phyloP scores from a whole-genome alignment of 2,888 invertebrate genomes.

The Liopterus haemorrhoidalis region DNA sequence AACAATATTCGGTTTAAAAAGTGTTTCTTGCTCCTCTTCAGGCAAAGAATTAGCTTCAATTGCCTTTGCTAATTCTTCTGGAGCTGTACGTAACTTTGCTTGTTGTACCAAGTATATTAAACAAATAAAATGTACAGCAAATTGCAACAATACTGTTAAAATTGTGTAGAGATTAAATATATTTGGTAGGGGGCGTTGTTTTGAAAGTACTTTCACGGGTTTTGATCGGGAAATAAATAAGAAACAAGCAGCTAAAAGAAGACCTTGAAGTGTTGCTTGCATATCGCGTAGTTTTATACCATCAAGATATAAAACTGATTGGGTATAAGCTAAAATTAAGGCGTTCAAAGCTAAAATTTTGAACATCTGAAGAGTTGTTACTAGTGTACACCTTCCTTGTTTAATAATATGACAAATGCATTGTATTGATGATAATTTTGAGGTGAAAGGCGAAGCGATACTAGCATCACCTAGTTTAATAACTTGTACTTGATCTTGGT shows the following conservation, averaged over 20 bases:
- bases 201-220: constrained; percentile 86
- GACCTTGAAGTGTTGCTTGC: constrained; percentile 95
- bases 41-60: constrained; percentile 25
- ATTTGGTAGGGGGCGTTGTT: constrained; percentile 91
- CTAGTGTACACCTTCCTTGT: constrained; percentile 97
- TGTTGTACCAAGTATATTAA: constrained; percentile 83
- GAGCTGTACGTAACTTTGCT: constrained; percentile 67
- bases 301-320: constrained; percentile 95
- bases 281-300: constrained; percentile 97
- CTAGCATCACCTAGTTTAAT: constrained; percentile 97
- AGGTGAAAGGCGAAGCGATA: constrained; percentile 98
- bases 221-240: constrained; percentile 81
- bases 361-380: constrained; percentile 99
- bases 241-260: constrained; percentile 93
- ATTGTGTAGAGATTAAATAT: constrained; percentile 98
- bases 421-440: constrained; percentile 89
- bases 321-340: constrained; percentile 94
- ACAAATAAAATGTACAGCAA: constrained; percentile 88
- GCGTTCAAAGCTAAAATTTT: constrained; percentile 98
- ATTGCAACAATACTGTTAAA: constrained; percentile 89
- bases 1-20: constrained; percentile 87
- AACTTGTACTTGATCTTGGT: constrained; percentile 77
- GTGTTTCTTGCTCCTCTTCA: constrained; percentile 68
- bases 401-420: constrained; percentile 99
- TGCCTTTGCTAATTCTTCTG: constrained; percentile 50